Percentiles rank a stretch among this genome's conserved stretches.
phyloP scores from a whole-genome alignment of 1,140 invertebrate species.

The Scaptomyza pallida region DNA sequence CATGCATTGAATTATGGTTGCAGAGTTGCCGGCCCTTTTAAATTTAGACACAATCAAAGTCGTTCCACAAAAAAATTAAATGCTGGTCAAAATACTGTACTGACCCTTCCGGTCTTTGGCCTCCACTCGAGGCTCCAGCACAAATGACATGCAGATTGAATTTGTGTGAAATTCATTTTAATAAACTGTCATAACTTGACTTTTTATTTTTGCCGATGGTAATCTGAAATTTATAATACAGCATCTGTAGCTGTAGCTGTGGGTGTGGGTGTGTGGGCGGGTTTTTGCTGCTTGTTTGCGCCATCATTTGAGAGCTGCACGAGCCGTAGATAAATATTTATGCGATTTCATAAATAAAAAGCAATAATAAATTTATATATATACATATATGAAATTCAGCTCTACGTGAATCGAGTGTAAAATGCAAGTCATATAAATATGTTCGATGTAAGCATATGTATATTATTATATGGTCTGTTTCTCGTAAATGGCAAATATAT shows the following conservation, averaged over 20 bases:
- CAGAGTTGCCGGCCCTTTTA: constrained; percentile 26
- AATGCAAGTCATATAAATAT: constrained; percentile 26
- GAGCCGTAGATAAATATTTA: constrained; percentile 73
- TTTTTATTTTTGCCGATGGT: constrained; percentile 45
- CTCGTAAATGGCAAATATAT: constrained; percentile 12
- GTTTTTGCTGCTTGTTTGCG: constrained; percentile 18
- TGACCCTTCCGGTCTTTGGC: constrained; percentile 32
- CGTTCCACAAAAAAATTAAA: constrained; percentile 15
- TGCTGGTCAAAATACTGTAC: constrained; percentile 3
- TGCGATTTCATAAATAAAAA: constrained; percentile 73
- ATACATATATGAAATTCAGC: background rate
- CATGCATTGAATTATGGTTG: constrained; percentile 61
- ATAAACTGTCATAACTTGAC: constrained; percentile 73
- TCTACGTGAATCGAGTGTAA: constrained; percentile 24
- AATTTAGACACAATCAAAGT: constrained; percentile 1
- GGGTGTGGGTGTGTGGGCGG: constrained; percentile 19
- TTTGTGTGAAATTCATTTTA: constrained; percentile 70
- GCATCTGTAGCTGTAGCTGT: constrained; percentile 9
- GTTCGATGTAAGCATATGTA: background rate
- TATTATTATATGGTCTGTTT: background rate
- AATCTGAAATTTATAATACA: constrained; percentile 67
- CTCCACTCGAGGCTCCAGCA: background rate
- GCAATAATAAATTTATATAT: constrained; percentile 28
- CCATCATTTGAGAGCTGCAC: constrained; percentile 41
- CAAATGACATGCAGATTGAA: constrained; percentile 59